Evolutionary conservation across 2,113 vertebrate species (phyloP).

Genomic region (Corapipo altera): DNA sequence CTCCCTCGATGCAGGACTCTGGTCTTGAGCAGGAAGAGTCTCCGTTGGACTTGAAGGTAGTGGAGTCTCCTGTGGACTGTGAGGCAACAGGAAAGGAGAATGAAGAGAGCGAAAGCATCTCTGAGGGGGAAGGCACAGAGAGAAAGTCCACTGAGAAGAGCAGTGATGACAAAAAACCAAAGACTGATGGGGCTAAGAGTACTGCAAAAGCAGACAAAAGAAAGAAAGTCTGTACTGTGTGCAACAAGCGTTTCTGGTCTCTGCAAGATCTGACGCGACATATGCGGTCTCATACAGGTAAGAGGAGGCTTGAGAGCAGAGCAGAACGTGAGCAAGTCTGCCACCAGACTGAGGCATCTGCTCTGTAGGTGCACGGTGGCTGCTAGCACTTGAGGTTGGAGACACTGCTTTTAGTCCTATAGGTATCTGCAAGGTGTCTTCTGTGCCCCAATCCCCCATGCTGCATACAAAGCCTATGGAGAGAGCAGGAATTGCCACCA

Average conservation of each 20-base stretch:
- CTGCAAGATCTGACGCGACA: constrained; percentile 97
- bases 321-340: neutral
- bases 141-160: constrained; percentile 81
- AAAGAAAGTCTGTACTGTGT: constrained; percentile 96
- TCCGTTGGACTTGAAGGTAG: constrained; percentile 60
- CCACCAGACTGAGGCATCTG: neutral
- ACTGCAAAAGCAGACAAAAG: constrained; percentile 90
- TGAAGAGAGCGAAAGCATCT: constrained; percentile 76
- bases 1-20: constrained; percentile 22
- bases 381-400: neutral
- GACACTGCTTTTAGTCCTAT: neutral
- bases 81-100: constrained; percentile 67
- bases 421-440: neutral
- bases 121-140: constrained; percentile 79
- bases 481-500: neutral
- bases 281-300: constrained; percentile 98
- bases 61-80: constrained; percentile 54
- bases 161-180: constrained; percentile 84
- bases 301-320: constrained; percentile 30
- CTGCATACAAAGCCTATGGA: neutral
- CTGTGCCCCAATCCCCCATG: neutral
- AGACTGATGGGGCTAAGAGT: constrained; percentile 75
- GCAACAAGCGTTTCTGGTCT: constrained; percentile 97
- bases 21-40: constrained; percentile 57
- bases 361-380: neutral